Evolutionary conservation across 2,888 invertebrate species (phyloP).

Genomic region (Matsumyia berberina): DNA sequence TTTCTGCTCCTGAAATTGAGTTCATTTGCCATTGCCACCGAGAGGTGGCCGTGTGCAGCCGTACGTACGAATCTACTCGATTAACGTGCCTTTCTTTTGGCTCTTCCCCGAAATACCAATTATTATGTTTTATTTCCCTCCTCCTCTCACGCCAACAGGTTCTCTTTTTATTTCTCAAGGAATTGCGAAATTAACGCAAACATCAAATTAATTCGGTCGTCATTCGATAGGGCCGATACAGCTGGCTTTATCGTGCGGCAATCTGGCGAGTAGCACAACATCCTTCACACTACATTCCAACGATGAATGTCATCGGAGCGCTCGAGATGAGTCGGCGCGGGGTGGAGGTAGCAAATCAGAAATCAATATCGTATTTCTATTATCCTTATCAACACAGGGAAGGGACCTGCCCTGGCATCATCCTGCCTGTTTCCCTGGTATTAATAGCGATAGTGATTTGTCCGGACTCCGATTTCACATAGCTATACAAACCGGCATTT

Average conservation of each 20-base stretch:
- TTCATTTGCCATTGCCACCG: constrained; percentile 51
- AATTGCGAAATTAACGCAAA: constrained; percentile 54
- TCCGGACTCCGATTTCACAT: constrained; percentile 65
- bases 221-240: constrained; percentile 52
- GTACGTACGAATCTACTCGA: constrained; percentile 29
- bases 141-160: neutral
- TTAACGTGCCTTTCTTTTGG: constrained; percentile 30
- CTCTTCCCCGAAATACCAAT: constrained; percentile 42
- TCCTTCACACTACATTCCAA: constrained; percentile 1
- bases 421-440: constrained; percentile 36
- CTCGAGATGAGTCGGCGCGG: constrained; percentile 19
- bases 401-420: constrained; percentile 24
- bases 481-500: constrained; percentile 60
- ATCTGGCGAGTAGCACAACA: constrained; percentile 23
- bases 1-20: constrained; percentile 45
- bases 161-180: constrained; percentile 11
- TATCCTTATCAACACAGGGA: constrained; percentile 62
- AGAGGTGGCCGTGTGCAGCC: constrained; percentile 21
- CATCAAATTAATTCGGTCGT: constrained; percentile 61
- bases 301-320: constrained; percentile 30
- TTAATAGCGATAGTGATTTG: constrained; percentile 65
- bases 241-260: constrained; percentile 26
- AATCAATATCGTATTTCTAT: constrained; percentile 73
- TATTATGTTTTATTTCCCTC: constrained; percentile 50
- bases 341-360: constrained; percentile 54